These are phyloP conservation scores for Seriola aureovittata DNA, from an alignment of 2,113 vertebrate genomes.

Conservation along the genomic window DNA sequence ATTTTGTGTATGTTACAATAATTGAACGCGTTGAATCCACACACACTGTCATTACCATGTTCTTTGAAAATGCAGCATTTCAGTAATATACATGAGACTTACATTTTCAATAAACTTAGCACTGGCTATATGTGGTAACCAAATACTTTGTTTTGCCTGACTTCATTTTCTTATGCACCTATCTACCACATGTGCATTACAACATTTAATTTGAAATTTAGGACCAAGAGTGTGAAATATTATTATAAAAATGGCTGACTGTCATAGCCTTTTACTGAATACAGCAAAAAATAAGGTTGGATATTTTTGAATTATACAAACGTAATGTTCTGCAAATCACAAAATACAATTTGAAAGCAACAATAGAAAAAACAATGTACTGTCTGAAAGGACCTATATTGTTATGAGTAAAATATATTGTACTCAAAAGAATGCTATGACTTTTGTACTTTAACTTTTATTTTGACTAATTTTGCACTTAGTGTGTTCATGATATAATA, in stretches of 20 bases:
- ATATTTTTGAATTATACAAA: background rate
- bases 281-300: background rate
- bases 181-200: background rate
- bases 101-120: background rate
- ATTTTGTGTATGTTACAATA: background rate
- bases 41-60: background rate
- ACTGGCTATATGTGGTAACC: background rate
- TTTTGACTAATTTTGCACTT: too few species aligned
- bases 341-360: background rate
- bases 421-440: too few species aligned
- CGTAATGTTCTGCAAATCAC: background rate
- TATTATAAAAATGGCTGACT: background rate
- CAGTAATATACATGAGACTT: background rate
- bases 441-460: too few species aligned
- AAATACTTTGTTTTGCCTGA: background rate
- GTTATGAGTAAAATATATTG: too few species aligned
- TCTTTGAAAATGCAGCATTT: background rate
- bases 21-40: background rate
- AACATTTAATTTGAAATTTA: slow-evolving; percentile 1
- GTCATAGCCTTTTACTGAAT: too few species aligned
- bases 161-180: background rate
- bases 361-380: background rate
- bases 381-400: background rate
- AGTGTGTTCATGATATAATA: too few species aligned
- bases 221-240: background rate